Evolutionary conservation across 1,140 invertebrate species (phyloP).

Genomic region (Tetramorium simillimum): DNA sequence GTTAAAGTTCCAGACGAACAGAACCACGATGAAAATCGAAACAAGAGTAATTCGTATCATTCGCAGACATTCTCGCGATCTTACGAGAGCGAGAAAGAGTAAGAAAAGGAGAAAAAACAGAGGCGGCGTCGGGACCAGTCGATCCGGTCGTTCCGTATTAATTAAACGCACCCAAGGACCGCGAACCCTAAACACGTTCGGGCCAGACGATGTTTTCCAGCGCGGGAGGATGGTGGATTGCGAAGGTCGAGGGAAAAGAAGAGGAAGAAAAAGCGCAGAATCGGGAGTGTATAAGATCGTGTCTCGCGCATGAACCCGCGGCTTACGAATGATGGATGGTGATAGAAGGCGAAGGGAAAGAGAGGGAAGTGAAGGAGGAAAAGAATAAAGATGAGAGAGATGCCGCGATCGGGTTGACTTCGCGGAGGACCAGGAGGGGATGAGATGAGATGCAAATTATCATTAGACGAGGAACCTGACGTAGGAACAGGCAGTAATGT

Average conservation of each 20-base stretch:
- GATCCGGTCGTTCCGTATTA: constrained; percentile 71
- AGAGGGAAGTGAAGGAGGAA: background rate
- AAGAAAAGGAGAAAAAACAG: constrained; percentile 28
- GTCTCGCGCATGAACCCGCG: constrained; percentile 64
- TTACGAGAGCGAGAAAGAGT: background rate
- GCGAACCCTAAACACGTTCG: constrained; percentile 66
- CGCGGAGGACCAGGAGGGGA: background rate
- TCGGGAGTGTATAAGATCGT: constrained; percentile 67
- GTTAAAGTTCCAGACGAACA: background rate
- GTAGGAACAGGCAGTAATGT: constrained; percentile 75
- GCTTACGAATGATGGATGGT: constrained; percentile 69
- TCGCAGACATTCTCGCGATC: constrained; percentile 18
- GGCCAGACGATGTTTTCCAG: constrained; percentile 69
- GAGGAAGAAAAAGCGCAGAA: constrained; percentile 26
- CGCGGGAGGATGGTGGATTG: constrained; percentile 67
- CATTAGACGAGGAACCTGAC: constrained; percentile 74
- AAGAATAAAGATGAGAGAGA: background rate
- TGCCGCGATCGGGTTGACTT: constrained; percentile 27
- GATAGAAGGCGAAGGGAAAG: constrained; percentile 41
- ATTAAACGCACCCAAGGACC: constrained; percentile 68
- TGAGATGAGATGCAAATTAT: constrained; percentile 58
- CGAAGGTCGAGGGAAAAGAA: constrained; percentile 22
- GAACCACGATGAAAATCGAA: constrained; percentile 26
- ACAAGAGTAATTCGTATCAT: constrained; percentile 22
- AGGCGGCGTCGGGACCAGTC: constrained; percentile 64